A percentile compares a stretch with the other conserved stretches of the same genome.
Evolutionary conservation across 2,113 vertebrate species (phyloP).

Genomic region (Marcusenius ussheri): DNA sequence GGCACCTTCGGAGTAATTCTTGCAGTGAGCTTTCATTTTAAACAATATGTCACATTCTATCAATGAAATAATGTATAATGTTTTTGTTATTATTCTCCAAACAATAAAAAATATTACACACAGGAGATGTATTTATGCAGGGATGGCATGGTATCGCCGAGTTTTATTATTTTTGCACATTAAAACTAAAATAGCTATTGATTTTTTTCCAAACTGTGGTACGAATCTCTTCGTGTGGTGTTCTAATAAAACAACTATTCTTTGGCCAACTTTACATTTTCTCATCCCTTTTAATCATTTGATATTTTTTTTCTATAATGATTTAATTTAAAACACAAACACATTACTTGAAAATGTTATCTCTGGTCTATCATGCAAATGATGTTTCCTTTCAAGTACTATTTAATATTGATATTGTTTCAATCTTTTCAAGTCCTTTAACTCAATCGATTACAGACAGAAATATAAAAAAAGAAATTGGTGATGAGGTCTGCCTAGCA

Average conservation of each 20-base stretch:
- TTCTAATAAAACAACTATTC: neutral
- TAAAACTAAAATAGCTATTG: neutral
- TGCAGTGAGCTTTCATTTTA: neutral
- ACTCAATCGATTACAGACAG: neutral
- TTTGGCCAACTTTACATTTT: neutral
- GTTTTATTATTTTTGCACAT: neutral
- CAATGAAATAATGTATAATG: neutral
- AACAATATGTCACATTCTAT: neutral
- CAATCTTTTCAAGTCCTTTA: neutral
- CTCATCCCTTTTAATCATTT: neutral
- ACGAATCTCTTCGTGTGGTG: neutral
- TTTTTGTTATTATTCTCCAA: neutral
- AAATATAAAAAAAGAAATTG: neutral
- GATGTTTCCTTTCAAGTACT: neutral
- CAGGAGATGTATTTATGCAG: neutral
- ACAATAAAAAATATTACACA: neutral
- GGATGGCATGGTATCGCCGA: neutral
- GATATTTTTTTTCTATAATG: neutral
- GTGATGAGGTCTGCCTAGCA: conserved; percentile 23
- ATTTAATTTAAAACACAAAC: neutral
- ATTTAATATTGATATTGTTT: neutral
- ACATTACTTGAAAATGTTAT: neutral
- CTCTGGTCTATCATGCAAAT: neutral
- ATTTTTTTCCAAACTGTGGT: neutral
- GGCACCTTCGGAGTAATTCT: neutral